Base-by-base conservation (phyloP, 2,888 invertebrate genomes). In the Pterobdella sp. region DNA sequence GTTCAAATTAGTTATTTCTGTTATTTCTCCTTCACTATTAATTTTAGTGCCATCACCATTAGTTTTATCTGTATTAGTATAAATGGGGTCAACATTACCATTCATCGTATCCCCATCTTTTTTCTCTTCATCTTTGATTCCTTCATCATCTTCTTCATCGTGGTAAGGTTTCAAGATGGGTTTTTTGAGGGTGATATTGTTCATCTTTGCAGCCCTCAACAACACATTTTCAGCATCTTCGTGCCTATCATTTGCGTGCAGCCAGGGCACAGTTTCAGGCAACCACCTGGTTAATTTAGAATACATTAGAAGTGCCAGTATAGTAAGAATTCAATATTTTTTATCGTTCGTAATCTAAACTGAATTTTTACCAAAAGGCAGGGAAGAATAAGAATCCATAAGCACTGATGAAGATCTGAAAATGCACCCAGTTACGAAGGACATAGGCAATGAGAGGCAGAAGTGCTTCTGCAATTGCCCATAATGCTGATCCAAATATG, bases 181-280 rank as follows among this genome's bases (percentile, higher is more conserved):
- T 52, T 29, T 29, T 7, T 7, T 1, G 56, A 31, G 1, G 78
- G 77, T 42, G 14, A 77, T 36, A 1, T 72, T 68, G 72, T 79
- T 79, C 52, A 78, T 71, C 49, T 74, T 75, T 60, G 76, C 77
- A 26, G 78, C 79, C 29, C 72, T 74, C 63, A 67, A 35, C 29
- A 79, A 32, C 18, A 78, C 74, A 42, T 71, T 35, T n/a, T 77
- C 76, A 1, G 78, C 78, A 42, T 79, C 76, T 4, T 74, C 42
- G 7, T 36, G 14, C 7, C 74, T 36, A 42, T 75, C 68, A 37
- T 79, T 79, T 31, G 78, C 78, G 29, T 66, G 67, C 68, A 79
- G 74, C 79, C 79, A 79, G 2, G 76, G 76, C 10, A 79, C 65
- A 1, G 77, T 77, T 64, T 78, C 78, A 1, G 77, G 77, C 10